phyloP scores from a whole-genome alignment of 2,888 invertebrate genomes.

The Enchytraeus crypticus region DNA sequence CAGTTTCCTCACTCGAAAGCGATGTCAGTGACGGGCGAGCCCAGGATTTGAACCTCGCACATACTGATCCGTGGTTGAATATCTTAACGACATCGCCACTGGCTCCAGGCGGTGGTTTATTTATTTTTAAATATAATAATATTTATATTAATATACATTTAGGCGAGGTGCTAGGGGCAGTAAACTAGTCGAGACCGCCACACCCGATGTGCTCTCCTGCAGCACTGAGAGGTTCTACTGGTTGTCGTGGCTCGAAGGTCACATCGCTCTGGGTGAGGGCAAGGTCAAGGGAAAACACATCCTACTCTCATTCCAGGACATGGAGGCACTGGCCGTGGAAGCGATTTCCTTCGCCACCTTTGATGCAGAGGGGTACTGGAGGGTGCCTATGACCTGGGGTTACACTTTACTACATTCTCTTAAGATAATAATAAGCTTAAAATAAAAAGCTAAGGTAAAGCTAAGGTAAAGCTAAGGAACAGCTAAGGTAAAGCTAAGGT shows the following conservation, averaged over 20 bases:
- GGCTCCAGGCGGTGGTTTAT: too few species aligned
- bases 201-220: slow-evolving; percentile 6
- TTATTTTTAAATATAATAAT: background rate
- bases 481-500: too few species aligned
- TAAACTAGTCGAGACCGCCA: slow-evolving; percentile 2
- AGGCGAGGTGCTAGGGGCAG: slow-evolving; percentile 4
- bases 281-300: background rate
- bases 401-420: background rate
- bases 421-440: background rate
- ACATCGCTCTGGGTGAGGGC: slow-evolving; percentile 8
- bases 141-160: background rate
- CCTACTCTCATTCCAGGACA: slow-evolving; percentile 8
- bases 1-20: too few species aligned
- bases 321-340: background rate
- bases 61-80: too few species aligned
- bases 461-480: background rate
- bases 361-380: slow-evolving; percentile 3
- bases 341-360: slow-evolving; percentile 3
- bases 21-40: too few species aligned
- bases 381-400: slow-evolving; percentile 7
- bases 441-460: too few species aligned
- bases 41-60: too few species aligned
- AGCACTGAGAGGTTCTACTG: slow-evolving; percentile 4
- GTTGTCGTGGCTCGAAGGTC: slow-evolving; percentile 13
- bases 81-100: too few species aligned